Percentiles rank a stretch among this genome's conserved stretches.
phyloP scores from a whole-genome alignment of 2,888 invertebrate species.

The Trissonchulus latispiculum region DNA sequence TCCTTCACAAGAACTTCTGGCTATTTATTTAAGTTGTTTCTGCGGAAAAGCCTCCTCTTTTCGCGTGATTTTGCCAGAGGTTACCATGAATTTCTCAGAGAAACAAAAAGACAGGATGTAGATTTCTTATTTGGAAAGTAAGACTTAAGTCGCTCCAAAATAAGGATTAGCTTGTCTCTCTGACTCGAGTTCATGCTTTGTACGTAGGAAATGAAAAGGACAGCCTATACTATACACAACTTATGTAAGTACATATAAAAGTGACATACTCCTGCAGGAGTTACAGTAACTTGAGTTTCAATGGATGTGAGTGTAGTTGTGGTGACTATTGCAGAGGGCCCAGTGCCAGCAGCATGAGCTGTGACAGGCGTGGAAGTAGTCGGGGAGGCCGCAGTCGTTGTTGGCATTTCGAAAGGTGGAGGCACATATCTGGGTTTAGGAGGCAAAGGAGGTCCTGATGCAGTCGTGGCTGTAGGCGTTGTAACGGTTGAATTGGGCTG shows the following conservation, averaged over 20 bases:
- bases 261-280: not conserved
- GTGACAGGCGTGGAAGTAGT: not conserved
- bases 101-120: no score
- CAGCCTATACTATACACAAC: no score
- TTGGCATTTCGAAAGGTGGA: not conserved
- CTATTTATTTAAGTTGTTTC: no score
- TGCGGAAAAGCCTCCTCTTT: no score
- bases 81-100: no score
- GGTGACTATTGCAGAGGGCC: not conserved
- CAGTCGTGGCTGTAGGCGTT: not conserved
- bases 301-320: not conserved
- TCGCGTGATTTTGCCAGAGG: no score
- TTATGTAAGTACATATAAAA: not conserved
- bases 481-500: not conserved
- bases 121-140: no score
- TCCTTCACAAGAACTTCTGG: no score
- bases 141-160: no score
- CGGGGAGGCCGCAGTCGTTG: not conserved
- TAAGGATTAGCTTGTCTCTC: no score
- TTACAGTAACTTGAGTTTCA: not conserved
- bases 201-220: no score
- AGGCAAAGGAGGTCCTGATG: not conserved
- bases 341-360: not conserved
- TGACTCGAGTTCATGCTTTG: no score
- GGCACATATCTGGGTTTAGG: not conserved